Conservation (phyloP, 2,888 invertebrate genomes). For the Calliphora vomitoria region DNA sequence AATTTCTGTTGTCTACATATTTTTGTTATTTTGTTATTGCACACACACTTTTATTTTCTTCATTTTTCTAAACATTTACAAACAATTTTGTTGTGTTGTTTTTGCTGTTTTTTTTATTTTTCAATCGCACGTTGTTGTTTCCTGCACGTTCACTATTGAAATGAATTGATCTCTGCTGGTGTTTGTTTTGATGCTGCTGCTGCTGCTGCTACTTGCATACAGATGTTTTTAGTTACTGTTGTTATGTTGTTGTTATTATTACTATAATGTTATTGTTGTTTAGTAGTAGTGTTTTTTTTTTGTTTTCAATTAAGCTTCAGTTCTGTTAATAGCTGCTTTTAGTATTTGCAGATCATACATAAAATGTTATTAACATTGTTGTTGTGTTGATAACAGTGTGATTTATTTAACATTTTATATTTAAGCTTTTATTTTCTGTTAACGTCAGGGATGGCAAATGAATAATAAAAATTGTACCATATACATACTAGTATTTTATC, state of each 20-base stretch:
- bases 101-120: not conserved
- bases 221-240: slow-evolving; percentile 30
- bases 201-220: slow-evolving; percentile 19
- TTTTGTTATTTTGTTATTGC: not conserved
- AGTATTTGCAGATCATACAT: not conserved
- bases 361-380: not conserved
- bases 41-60: not conserved
- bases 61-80: not conserved
- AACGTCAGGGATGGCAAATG: not conserved
- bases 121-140: slow-evolving; percentile 48
- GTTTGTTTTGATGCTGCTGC: slow-evolving; percentile 58
- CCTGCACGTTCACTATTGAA: slow-evolving; percentile 56
- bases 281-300: not conserved
- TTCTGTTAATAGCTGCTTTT: not conserved
- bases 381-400: not conserved
- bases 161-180: slow-evolving; percentile 51
- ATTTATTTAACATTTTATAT: not conserved
- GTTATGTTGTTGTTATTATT: not conserved
- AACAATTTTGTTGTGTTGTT: not conserved
- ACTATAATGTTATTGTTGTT: slow-evolving; percentile 25
- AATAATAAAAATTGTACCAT: no score
- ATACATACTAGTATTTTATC: no score
- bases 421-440: not conserved
- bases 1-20: not conserved
- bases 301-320: not conserved